These are phyloP conservation scores for Fringilla coelebs DNA, from an alignment of 2,797 vertebrate genomes.

Conservation along the genomic window DNA sequence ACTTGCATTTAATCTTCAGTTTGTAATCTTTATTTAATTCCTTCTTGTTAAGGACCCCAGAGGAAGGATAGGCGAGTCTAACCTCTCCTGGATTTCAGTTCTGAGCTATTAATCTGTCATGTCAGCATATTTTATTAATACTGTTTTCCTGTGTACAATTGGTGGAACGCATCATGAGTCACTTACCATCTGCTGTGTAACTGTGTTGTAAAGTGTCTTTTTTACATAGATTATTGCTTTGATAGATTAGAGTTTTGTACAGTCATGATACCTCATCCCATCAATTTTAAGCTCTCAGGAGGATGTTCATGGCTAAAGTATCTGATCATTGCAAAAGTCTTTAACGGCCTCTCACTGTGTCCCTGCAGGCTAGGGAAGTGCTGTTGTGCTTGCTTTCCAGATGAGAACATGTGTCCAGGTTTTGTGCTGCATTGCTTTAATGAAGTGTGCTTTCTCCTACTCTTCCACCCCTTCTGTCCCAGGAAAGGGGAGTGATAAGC, in stretches of 20 bases:
- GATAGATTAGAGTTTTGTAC: conserved; percentile 34
- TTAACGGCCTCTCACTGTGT: not conserved
- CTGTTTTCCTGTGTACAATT: not conserved
- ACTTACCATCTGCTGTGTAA: conserved; percentile 45
- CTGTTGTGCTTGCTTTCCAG: not conserved
- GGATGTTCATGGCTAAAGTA: not conserved
- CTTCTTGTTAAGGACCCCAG: conserved; percentile 7
- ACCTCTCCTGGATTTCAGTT: not conserved
- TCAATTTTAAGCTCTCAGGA: not conserved
- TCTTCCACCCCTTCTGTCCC: not conserved
- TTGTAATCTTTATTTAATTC: conserved; percentile 35
- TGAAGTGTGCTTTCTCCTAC: not conserved
- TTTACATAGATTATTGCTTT: conserved; percentile 22
- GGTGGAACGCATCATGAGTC: conserved; percentile 5
- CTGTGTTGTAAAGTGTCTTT: not conserved
- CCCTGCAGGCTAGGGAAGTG: not conserved
- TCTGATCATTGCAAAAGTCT: not conserved
- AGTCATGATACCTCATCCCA: not conserved
- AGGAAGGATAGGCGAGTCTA: not conserved
- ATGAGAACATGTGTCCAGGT: not conserved
- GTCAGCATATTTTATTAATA: conserved; percentile 43
- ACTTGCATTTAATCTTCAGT: not conserved
- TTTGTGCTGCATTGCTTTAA: not conserved
- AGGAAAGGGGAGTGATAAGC: not conserved
- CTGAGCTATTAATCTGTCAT: conserved; percentile 40